Conservation (phyloP, 2,888 invertebrate genomes). For the Phortica okadai region DNA sequence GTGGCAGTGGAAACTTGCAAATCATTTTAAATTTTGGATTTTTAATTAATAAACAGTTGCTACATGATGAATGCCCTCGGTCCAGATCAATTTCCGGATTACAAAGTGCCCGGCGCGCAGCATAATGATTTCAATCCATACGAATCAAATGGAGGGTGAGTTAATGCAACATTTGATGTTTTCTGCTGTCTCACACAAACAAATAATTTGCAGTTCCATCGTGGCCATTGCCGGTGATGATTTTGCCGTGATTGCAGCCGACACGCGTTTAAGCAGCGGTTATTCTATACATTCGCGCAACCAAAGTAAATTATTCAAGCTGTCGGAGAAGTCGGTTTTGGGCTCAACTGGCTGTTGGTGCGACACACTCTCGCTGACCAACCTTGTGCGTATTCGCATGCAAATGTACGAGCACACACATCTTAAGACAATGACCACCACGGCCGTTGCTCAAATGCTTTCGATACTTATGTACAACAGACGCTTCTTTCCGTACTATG, state of each 20-base stretch:
- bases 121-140: slow-evolving; percentile 82
- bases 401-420: slow-evolving; percentile 98
- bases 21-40: slow-evolving; percentile 55
- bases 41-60: slow-evolving; percentile 37
- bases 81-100: slow-evolving; percentile 73
- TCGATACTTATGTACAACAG: slow-evolving; percentile 97
- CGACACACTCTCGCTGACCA: slow-evolving; percentile 93
- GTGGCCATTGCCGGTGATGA: slow-evolving; percentile 97
- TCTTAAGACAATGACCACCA: slow-evolving; percentile 93
- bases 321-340: slow-evolving; percentile 91
- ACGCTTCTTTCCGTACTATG: slow-evolving; percentile 98
- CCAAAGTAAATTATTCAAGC: slow-evolving; percentile 89
- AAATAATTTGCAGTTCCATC: slow-evolving; percentile 83
- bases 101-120: slow-evolving; percentile 75
- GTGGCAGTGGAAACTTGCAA: slow-evolving; percentile 62
- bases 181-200: too few relatives aligned
- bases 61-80: slow-evolving; percentile 61
- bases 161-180: slow-evolving; percentile 18
- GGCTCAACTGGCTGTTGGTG: slow-evolving; percentile 99
- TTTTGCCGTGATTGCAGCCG: slow-evolving; percentile 95
- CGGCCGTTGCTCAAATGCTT: slow-evolving; percentile 96
- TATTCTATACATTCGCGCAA: slow-evolving; percentile 93
- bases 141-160: slow-evolving; percentile 87
- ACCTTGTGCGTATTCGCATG: slow-evolving; percentile 89
- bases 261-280: slow-evolving; percentile 94